Percentiles rank a stretch among this genome's conserved stretches.
phyloP scores from a whole-genome alignment of 2,888 invertebrate species.

The Lottia gigantea region DNA sequence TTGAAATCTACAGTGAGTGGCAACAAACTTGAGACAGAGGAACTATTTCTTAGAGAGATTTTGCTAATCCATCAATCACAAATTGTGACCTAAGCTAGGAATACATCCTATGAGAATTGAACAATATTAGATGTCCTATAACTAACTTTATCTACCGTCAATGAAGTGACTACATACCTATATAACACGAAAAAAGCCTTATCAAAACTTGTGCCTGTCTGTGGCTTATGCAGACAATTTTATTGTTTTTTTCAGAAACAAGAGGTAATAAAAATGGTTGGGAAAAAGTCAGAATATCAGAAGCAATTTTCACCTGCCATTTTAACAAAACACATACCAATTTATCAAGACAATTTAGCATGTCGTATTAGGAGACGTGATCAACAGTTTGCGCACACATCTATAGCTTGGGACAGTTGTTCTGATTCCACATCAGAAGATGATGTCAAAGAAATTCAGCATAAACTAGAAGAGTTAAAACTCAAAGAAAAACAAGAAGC shows the following conservation, averaged over 20 bases:
- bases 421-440: not conserved
- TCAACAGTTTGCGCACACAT: conserved; percentile 50
- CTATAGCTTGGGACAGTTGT: conserved; percentile 44
- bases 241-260: not conserved
- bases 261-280: conserved; percentile 39
- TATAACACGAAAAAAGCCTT: no score
- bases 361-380: conserved; percentile 48
- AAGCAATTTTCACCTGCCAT: conserved; percentile 43
- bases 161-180: no score
- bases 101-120: no score
- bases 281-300: conserved; percentile 52
- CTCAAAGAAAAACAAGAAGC: not conserved
- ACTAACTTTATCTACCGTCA: no score
- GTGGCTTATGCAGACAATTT: no score
- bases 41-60: no score
- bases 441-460: not conserved
- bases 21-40: no score
- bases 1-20: no score
- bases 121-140: no score
- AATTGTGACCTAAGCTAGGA: no score
- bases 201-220: not conserved
- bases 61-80: no score
- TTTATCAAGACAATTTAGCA: conserved; percentile 44
- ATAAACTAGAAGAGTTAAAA: not conserved
- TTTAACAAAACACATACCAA: conserved; percentile 42